Evolutionary conservation across 2,888 invertebrate genomes (phyloP), one percentile per base, ranked within the genome.

Genomic region (Diarsia dahlii): DNA sequence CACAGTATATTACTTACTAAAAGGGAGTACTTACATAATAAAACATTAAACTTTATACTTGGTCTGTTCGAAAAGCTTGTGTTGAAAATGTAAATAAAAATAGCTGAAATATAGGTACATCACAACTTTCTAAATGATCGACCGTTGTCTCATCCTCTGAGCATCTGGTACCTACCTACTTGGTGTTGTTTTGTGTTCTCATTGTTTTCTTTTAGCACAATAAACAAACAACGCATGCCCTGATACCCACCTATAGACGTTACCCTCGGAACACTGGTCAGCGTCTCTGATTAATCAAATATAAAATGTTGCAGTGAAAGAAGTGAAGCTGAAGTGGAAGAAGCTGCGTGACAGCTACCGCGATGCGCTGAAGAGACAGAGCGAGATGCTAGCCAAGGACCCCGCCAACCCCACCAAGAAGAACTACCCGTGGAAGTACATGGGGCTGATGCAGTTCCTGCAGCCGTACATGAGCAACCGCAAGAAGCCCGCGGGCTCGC

Each of bases 321-420:
- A 96, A 85, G 96, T 94, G 9, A 96, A 96, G 85, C 80, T 95
- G 72, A 96, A 95, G 89, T 96, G 96, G 96, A 96, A 96, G 88
- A 96, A 96, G 82, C 88, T 96, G 20, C 94, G 96, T 45, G 96
- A 96, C 91, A 95, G 96, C 87, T 96, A 96, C 91, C 94, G 96
- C 72, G 96, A 96, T 88, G 96, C 96, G 54, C 91, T 96, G 48
- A 96, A 95, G 89, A 91, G 96, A 6, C 95, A 95, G 87, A 93
- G 89, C 88, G 96, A 96, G 85, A 91, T 93, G 94, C 82, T 92
- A 81, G 92, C 95, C 71, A 90, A 90, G 85, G 95, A 92, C 76
- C 94, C 91, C 15, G 79, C 84, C 82, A 85, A 85, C 80, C 76
- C 88, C 48, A 85, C 87, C 81, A 94, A 93, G 90, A 93, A 93